Percentiles rank a stretch among this genome's conserved stretches.
Conservation (phyloP, 2,888 invertebrate species). For the Agrotis puta region DNA sequence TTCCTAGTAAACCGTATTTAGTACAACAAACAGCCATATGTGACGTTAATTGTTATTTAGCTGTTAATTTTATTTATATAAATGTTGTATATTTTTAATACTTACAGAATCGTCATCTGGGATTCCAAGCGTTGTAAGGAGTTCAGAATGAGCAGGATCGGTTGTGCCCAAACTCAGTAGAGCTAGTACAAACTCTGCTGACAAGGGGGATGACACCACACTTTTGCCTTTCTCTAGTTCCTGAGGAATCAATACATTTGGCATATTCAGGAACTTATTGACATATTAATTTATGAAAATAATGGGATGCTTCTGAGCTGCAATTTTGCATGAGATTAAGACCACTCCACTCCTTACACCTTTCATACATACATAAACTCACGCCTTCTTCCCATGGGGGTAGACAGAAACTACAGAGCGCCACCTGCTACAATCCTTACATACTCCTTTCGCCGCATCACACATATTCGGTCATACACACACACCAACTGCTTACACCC, state of each 20-base stretch:
- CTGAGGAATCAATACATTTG: conserved; percentile 67
- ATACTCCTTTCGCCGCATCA: no score
- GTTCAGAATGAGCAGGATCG: conserved; percentile 80
- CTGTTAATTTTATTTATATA: neutral
- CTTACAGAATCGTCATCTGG: conserved; percentile 82
- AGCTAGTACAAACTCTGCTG: conserved; percentile 86
- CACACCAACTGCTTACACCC: no score
- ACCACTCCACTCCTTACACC: no score
- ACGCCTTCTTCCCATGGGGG: no score
- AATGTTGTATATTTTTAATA: conserved; percentile 36
- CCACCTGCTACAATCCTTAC: no score
- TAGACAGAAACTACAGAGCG: no score
- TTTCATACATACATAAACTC: no score
- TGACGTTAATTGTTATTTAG: no score
- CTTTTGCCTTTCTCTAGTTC: conserved; percentile 83
- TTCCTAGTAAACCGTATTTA: no score
- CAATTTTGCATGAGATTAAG: neutral
- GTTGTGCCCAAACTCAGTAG: conserved; percentile 84
- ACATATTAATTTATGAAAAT: conserved; percentile 1
- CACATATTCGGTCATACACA: no score
- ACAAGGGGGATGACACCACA: conserved; percentile 88
- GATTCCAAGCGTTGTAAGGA: conserved; percentile 79
- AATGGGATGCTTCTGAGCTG: neutral
- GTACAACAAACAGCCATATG: no score
- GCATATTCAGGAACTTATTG: neutral